Evolutionary conservation across 2,888 invertebrate species (phyloP).

Genomic region (Drosophila dives): DNA sequence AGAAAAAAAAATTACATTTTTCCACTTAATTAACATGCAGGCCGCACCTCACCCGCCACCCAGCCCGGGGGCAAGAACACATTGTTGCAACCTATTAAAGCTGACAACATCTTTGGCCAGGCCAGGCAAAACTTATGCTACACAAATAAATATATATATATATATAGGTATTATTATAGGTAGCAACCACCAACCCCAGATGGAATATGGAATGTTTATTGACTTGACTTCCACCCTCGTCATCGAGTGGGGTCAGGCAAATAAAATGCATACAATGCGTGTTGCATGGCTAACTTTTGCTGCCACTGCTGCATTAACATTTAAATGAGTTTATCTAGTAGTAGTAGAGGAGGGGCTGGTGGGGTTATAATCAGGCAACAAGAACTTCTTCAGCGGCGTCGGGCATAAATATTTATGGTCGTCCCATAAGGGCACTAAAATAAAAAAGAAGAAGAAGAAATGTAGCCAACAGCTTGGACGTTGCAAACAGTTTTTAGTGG

Average conservation of each 20-base stretch:
- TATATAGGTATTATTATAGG: slow-evolving; percentile 12
- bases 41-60: slow-evolving; percentile 32
- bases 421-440: slow-evolving; percentile 72
- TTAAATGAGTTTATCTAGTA: slow-evolving; percentile 78
- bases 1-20: slow-evolving; percentile 41
- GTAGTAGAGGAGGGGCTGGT: slow-evolving; percentile 16
- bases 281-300: slow-evolving; percentile 48
- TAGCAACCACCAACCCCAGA: slow-evolving; percentile 19
- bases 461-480: slow-evolving; percentile 36
- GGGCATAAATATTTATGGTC: slow-evolving; percentile 71
- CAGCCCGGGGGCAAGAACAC: slow-evolving; percentile 60
- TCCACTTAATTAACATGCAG: slow-evolving; percentile 77
- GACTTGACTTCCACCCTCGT: slow-evolving; percentile 21
- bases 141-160: slow-evolving; percentile 11
- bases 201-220: slow-evolving; percentile 31
- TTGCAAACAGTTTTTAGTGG: slow-evolving; percentile 41
- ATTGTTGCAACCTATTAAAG: slow-evolving; percentile 76
- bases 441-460: slow-evolving; percentile 2
- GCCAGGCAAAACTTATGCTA: slow-evolving; percentile 22
- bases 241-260: slow-evolving; percentile 27
- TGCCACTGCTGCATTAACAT: slow-evolving; percentile 72
- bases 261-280: slow-evolving; percentile 67
- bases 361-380: slow-evolving; percentile 3
- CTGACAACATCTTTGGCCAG: slow-evolving; percentile 54
- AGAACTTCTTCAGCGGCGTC: slow-evolving; percentile 22